phyloP scores from a whole-genome alignment of 2,113 vertebrate species.

The Anoplopoma fimbria region DNA sequence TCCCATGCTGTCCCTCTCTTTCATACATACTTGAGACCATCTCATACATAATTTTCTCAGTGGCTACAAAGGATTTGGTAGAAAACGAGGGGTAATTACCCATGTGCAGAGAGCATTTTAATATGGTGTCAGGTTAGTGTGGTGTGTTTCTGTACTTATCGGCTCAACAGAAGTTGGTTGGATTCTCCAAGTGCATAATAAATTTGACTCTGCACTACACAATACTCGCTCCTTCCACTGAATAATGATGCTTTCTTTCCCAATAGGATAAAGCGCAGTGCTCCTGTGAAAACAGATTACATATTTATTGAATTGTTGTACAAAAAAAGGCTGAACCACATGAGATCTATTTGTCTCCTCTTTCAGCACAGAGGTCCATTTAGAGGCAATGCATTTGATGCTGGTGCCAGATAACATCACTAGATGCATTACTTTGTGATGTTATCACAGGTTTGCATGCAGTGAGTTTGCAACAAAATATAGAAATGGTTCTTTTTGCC shows the following conservation, averaged over 20 bases:
- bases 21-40: constrained; percentile 76
- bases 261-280: constrained; percentile 52
- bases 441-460: constrained; percentile 80
- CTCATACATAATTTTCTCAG: constrained; percentile 73
- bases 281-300: constrained; percentile 54
- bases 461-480: constrained; percentile 66
- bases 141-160: constrained; percentile 52
- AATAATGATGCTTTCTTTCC: constrained; percentile 69
- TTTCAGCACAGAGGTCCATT: constrained; percentile 65
- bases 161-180: constrained; percentile 62
- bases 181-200: constrained; percentile 63
- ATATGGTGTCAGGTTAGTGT: constrained; percentile 39
- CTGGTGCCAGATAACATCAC: constrained; percentile 78
- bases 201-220: constrained; percentile 22
- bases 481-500: constrained; percentile 60
- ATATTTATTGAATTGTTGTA: constrained; percentile 46
- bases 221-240: constrained; percentile 41
- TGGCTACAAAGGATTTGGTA: constrained; percentile 49
- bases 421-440: constrained; percentile 82
- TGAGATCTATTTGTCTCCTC: constrained; percentile 56
- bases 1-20: constrained; percentile 80
- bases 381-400: constrained; percentile 67
- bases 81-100: constrained; percentile 46
- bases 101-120: constrained; percentile 35
- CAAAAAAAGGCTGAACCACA: constrained; percentile 44